phyloP scores from a whole-genome alignment of 2,888 invertebrate species.

The Ophonus ardosiacus region DNA sequence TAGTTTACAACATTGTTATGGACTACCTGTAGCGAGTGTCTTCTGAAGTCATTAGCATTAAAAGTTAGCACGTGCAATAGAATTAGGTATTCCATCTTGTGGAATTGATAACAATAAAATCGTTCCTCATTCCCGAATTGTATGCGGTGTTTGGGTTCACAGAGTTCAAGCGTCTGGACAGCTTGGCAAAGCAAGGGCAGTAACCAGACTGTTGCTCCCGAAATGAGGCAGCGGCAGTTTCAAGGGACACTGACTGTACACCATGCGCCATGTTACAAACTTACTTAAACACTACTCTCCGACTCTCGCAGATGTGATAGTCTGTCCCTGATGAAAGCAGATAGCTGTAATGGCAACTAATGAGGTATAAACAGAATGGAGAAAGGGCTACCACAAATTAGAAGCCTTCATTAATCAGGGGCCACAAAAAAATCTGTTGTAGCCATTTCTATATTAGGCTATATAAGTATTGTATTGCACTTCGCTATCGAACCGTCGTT shows the following conservation, averaged over 20 bases:
- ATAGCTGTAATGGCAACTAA: background rate
- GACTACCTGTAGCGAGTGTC: no score
- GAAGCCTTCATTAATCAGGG: no score
- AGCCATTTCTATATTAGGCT: no score
- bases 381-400: background rate
- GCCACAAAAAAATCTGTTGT: no score
- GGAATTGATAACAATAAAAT: no score
- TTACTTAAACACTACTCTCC: background rate
- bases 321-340: background rate
- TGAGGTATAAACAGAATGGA: background rate
- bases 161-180: constrained; percentile 31
- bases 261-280: constrained; percentile 10
- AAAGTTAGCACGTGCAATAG: no score
- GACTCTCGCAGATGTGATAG: background rate
- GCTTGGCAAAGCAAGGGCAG: constrained; percentile 24
- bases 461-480: no score
- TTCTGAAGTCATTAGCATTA: no score
- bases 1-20: no score
- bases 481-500: no score
- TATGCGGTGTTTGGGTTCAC: constrained; percentile 12
- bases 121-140: background rate
- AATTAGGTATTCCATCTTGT: no score
- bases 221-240: constrained; percentile 38
- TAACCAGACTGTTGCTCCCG: constrained; percentile 48
- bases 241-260: constrained; percentile 42